Evolutionary conservation across 1,140 invertebrate genomes (phyloP), one percentile per base, ranked within the genome.

Genomic region (Cydia fagiglandana): DNA sequence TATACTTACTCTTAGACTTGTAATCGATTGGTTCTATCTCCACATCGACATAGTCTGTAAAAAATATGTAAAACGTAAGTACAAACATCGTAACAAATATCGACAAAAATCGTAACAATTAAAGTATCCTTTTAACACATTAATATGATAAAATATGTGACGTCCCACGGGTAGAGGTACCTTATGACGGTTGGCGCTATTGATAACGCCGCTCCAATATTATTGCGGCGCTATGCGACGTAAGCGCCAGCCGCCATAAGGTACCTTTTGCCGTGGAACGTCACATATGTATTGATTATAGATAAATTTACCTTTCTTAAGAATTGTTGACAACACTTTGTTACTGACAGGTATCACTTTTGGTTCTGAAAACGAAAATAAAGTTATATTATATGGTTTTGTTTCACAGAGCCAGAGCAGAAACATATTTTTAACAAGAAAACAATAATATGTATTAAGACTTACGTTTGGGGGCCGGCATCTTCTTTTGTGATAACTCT

Each of bases 401-500:
- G 6, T 56, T 17, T 56, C 53, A 56, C 7, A n/a, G 12, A 56
- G 53, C 15, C 0, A 24, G 24, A 24, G 24, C 24, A 24, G 24
- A 1, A n/a, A 56, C n/a, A 56, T 17, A 17, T 47, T 47, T 47
- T 47, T 47, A 47, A 47, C 50, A 53, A 53, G 15, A 17, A n/a
- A 7, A 0, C 15, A 7, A 13, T 6, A 53, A 34, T 30, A n/a
- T n/a, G 7, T 20, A 17, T 24, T 17, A 17, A 4, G 30, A 38
- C 66, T 45, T 70, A 45, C 66, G n/a, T 70, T 45, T 45, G 5
- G 66, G 66, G 15, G 34, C 64, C 20, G 66, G 66, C 20, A 70
- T 70, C 34, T 70, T 70, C 66, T 70, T 70, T 45, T 45, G 66
- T 38, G 66, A 70, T 10, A 70, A 38, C 24, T 70, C 66, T 17